phyloP scores from a whole-genome alignment of 2,888 invertebrate genomes.

The Pachliopta kotzebuea region DNA sequence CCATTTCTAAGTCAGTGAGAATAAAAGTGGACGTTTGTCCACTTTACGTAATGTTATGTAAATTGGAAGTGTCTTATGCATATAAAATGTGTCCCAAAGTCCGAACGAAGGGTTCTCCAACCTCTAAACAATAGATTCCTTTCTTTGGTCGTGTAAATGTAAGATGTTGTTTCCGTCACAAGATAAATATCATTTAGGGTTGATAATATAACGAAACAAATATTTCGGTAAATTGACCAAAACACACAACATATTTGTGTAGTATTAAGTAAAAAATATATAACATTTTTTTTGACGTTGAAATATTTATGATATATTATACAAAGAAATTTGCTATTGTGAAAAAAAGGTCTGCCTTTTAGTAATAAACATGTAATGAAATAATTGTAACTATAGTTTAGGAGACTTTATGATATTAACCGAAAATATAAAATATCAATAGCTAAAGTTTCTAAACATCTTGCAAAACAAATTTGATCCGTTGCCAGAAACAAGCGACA shows the following conservation, averaged over 20 bases:
- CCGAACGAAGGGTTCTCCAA: conserved; percentile 44
- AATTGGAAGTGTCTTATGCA: conserved; percentile 28
- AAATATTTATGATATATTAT: not conserved
- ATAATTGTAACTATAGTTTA: not conserved
- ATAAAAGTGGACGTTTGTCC: conserved; percentile 26
- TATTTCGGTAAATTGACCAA: not conserved
- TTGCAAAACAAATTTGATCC: conserved; percentile 57
- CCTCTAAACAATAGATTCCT: conserved; percentile 56
- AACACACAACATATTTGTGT: not conserved
- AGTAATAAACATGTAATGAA: not conserved
- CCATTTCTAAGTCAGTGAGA: conserved; percentile 15
- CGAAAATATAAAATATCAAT: conserved; percentile 35
- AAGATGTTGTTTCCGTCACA: conserved; percentile 46
- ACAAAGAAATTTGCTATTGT: not conserved
- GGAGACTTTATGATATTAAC: not conserved
- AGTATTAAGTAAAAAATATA: not conserved
- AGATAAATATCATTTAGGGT: conserved; percentile 46
- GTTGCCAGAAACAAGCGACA: conserved; percentile 54
- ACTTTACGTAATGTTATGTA: conserved; percentile 27
- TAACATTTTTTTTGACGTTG: too few species aligned
- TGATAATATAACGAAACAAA: not conserved
- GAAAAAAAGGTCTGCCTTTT: too few species aligned
- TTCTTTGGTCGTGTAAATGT: conserved; percentile 48
- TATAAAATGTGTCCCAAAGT: conserved; percentile 28
- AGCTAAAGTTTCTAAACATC: conserved; percentile 47